These are phyloP conservation scores for Helicolenus hilgendorfi DNA, from an alignment of 2,797 vertebrate genomes.

Conservation along the genomic window DNA sequence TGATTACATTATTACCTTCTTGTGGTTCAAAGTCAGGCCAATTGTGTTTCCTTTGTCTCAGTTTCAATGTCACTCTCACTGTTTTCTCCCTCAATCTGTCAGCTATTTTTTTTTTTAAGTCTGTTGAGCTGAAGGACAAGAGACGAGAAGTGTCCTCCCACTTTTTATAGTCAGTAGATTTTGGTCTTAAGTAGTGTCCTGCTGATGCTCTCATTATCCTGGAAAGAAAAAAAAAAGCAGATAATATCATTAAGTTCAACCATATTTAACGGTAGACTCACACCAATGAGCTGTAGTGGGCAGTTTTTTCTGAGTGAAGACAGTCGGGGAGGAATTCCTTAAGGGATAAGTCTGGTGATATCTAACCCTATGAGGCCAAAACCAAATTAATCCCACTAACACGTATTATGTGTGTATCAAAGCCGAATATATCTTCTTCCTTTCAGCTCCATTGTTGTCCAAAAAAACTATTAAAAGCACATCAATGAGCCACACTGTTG, in stretches of 20 bases:
- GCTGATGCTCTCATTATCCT: not conserved
- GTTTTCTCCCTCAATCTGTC: not conserved
- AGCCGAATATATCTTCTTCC: not conserved
- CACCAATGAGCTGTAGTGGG: not conserved
- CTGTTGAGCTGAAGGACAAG: not conserved
- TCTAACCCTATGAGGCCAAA: not conserved
- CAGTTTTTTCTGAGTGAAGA: not conserved
- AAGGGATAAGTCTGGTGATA: not conserved
- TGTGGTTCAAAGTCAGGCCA: not conserved
- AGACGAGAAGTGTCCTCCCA: not conserved
- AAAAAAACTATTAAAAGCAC: not conserved
- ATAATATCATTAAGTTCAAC: not conserved
- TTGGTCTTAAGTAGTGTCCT: not conserved
- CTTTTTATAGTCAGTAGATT: not conserved
- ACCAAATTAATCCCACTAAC: not conserved
- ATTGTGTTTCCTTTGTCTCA: not conserved
- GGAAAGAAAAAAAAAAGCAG: not conserved
- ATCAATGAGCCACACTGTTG: not conserved
- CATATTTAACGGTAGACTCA: not conserved
- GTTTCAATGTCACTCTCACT: not conserved
- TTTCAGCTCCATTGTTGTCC: not conserved
- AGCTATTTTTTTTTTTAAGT: not conserved
- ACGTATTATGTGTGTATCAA: not conserved
- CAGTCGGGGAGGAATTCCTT: not conserved
- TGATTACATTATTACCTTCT: constrained; percentile 1